These are phyloP conservation scores for Beris morrisii DNA, from an alignment of 2,888 invertebrate species.

Conservation along the genomic window DNA sequence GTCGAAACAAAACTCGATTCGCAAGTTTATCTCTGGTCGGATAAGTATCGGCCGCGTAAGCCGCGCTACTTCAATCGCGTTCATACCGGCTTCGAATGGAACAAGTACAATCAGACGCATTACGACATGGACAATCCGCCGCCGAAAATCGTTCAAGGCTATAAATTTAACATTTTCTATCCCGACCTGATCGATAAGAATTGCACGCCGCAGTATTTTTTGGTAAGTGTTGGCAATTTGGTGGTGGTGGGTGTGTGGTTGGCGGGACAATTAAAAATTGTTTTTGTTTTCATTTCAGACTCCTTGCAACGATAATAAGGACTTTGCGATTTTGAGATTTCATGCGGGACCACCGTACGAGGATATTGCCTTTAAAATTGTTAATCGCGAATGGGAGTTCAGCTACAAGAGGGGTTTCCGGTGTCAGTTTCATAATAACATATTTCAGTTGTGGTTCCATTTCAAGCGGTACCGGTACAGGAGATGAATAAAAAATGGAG, in stretches of 20 bases:
- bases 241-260: neutral
- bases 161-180: conserved; percentile 99
- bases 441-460: conserved; percentile 99
- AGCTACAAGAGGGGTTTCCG: conserved; percentile 97
- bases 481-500: conserved; percentile 57
- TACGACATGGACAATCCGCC: conserved; percentile 99
- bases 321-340: conserved; percentile 93
- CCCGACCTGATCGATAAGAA: conserved; percentile 96
- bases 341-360: conserved; percentile 99
- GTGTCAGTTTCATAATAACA: conserved; percentile 99
- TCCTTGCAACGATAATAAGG: conserved; percentile 86
- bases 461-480: conserved; percentile 98
- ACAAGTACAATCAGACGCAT: conserved; percentile 99
- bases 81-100: conserved; percentile 99
- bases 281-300: conserved; percentile 63
- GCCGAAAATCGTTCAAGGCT: conserved; percentile 99
- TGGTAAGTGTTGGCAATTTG: conserved; percentile 61
- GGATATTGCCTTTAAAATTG: conserved; percentile 98
- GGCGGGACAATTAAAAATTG: conserved; percentile 37
- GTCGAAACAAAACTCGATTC: conserved; percentile 85
- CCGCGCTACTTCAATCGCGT: conserved; percentile 97
- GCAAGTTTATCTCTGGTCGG: conserved; percentile 84
- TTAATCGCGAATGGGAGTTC: conserved; percentile 99
- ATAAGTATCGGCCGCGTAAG: conserved; percentile 96
- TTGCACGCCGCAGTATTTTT: conserved; percentile 88